phyloP scores from a whole-genome alignment of 2,888 invertebrate genomes.

The Melikaiella ostensackeni region DNA sequence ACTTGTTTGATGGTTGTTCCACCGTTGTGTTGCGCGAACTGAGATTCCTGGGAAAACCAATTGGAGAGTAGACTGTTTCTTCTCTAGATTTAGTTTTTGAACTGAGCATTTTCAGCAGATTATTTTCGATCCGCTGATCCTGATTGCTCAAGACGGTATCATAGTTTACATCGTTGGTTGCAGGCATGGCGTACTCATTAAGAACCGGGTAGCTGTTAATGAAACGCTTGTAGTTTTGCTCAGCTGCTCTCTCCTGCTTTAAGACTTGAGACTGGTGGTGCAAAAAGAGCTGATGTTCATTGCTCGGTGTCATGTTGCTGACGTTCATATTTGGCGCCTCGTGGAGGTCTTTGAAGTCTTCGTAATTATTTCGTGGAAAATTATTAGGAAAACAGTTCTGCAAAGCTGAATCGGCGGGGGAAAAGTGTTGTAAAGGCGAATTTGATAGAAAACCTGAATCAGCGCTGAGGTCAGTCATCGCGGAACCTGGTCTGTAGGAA shows the following conservation, averaged over 20 bases:
- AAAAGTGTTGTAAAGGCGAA: slow-evolving; percentile 72
- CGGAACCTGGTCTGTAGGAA: slow-evolving; percentile 68
- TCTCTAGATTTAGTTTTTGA: slow-evolving; percentile 59
- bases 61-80: slow-evolving; percentile 65
- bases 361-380: slow-evolving; percentile 64
- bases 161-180: slow-evolving; percentile 49
- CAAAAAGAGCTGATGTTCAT: slow-evolving; percentile 64
- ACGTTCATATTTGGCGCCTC: slow-evolving; percentile 63
- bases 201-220: slow-evolving; percentile 63
- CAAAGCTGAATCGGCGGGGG: slow-evolving; percentile 67
- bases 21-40: slow-evolving; percentile 54
- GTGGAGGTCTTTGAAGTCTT: slow-evolving; percentile 69
- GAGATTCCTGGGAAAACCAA: slow-evolving; percentile 69
- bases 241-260: slow-evolving; percentile 66
- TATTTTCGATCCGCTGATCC: slow-evolving; percentile 67
- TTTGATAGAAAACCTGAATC: slow-evolving; percentile 72
- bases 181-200: slow-evolving; percentile 63
- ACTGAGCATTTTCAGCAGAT: slow-evolving; percentile 66
- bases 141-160: slow-evolving; percentile 29
- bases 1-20: slow-evolving; percentile 66
- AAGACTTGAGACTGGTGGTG: slow-evolving; percentile 57
- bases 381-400: slow-evolving; percentile 68
- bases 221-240: slow-evolving; percentile 68
- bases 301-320: slow-evolving; percentile 59
- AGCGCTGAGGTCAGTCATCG: slow-evolving; percentile 71